These are phyloP conservation scores for Girardinichthys multiradiatus DNA, from an alignment of 2,113 vertebrate genomes.

Conservation along the genomic window DNA sequence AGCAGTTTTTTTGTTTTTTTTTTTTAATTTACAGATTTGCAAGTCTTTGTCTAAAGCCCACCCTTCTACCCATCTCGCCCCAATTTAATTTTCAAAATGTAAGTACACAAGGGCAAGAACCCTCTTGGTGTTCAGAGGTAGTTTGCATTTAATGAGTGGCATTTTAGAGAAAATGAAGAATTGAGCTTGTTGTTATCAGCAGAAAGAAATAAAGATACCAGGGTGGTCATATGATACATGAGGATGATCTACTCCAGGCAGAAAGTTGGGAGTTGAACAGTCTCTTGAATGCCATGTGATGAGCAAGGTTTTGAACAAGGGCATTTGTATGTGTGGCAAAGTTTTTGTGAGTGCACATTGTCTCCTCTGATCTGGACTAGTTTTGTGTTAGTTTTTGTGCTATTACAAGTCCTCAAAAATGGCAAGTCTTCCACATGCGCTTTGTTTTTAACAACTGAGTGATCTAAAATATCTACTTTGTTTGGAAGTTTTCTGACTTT, in stretches of 20 bases:
- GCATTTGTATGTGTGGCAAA: constrained; percentile 47
- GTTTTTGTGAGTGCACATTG: background rate
- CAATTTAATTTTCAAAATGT: too few relatives aligned
- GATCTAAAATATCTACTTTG: background rate
- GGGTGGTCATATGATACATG: constrained; percentile 77
- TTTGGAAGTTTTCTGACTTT: background rate
- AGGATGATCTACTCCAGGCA: constrained; percentile 74
- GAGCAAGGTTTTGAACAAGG: constrained; percentile 70
- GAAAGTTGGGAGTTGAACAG: constrained; percentile 68
- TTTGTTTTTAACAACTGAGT: background rate
- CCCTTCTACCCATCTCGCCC: too few relatives aligned
- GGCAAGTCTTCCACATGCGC: background rate
- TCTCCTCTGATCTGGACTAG: background rate
- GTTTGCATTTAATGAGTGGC: background rate
- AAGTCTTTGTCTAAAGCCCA: constrained; percentile 18
- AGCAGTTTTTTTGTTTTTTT: constrained; percentile 5
- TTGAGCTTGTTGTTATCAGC: constrained; percentile 50
- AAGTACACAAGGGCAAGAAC: too few relatives aligned
- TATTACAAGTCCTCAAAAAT: background rate
- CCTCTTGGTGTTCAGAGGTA: too few relatives aligned
- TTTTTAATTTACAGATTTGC: constrained; percentile 8
- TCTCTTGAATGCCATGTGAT: constrained; percentile 85
- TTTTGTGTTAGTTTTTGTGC: background rate
- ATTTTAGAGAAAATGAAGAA: constrained; percentile 20
- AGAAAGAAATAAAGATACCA: constrained; percentile 25